Evolutionary conservation across 2,113 vertebrate genomes (phyloP).

Genomic region (Amazona vittata): DNA sequence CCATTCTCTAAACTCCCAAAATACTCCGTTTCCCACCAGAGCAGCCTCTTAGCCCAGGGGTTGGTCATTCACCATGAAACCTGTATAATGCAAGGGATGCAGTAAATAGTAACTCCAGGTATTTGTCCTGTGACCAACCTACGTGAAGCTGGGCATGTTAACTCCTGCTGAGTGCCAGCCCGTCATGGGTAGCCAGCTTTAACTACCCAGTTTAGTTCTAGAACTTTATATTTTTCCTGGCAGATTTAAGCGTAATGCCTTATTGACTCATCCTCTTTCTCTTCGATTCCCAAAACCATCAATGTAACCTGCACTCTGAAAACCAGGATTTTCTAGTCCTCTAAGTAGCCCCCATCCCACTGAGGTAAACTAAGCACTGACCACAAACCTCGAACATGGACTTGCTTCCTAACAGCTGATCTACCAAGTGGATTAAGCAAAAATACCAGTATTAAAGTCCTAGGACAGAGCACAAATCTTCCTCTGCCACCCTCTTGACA

Average conservation of each 20-base stretch:
- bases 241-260: neutral
- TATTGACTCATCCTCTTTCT: neutral
- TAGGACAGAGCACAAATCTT: neutral
- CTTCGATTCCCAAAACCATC: neutral
- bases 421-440: neutral
- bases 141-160: neutral
- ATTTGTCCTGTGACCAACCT: neutral
- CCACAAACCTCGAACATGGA: neutral
- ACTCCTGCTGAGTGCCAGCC: neutral
- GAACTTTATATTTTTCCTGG: neutral
- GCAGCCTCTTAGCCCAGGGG: neutral
- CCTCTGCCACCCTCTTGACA: neutral
- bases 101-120: neutral
- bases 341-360: neutral
- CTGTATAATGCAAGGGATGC: neutral
- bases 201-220: neutral
- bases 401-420: neutral
- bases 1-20: neutral
- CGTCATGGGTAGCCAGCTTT: neutral
- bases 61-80: neutral
- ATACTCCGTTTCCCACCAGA: neutral
- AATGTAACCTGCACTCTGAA: neutral
- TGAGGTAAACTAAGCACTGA: neutral
- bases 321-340: neutral
- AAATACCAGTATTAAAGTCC: neutral